Evolutionary conservation across 2,113 vertebrate genomes (phyloP), one percentile per base, ranked within the genome.

Genomic region (Rallus limicola): DNA sequence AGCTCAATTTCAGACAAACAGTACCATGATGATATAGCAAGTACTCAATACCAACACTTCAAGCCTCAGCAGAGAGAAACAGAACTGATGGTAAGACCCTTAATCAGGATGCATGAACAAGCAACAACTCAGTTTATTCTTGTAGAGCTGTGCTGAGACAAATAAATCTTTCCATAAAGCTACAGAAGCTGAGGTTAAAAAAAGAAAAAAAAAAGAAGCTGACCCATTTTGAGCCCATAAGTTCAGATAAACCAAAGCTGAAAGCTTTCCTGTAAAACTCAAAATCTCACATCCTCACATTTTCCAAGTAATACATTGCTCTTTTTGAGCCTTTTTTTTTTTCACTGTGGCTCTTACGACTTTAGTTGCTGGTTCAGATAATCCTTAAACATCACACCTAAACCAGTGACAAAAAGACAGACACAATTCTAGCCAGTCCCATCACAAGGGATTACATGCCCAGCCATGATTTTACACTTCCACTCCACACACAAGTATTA

Each of bases 81-180:
- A 87, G 34, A 72, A 76, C 44, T 88, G 88, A 80, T 0, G 3
- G 70, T 90, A 87, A 82, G 75, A 28, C 70, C 72, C 60, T 94
- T 96, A 89, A 96, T 92, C 87, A 76, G 88, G 80, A 95, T 90
- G 65, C 93, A 93, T 50, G 86, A 93, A 91, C 80, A 93, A 93
- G 79, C 60, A 84, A 62, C n/a, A 50, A 67, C 93, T 94, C 79
- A 71, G 75, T 88, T 92, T 94, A 91, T 16, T 85, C 42, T 70
- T 79, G 52, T 59, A 72, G 59, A 89, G 16, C 55, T 90, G 33
- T 44, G 20, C 58, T 88, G 56, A 72, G 70, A 79, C 64, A 94
- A 94, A 93, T 78, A 94, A 86, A 93, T 93, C 50, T 96, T 83
- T n/a, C 42, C 38, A 88, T 82, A 95, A 88, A 90, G 52, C 55